These are phyloP conservation scores for Rhegmatorhina hoffmannsi DNA, from an alignment of 2,113 vertebrate species.

Conservation along the genomic window DNA sequence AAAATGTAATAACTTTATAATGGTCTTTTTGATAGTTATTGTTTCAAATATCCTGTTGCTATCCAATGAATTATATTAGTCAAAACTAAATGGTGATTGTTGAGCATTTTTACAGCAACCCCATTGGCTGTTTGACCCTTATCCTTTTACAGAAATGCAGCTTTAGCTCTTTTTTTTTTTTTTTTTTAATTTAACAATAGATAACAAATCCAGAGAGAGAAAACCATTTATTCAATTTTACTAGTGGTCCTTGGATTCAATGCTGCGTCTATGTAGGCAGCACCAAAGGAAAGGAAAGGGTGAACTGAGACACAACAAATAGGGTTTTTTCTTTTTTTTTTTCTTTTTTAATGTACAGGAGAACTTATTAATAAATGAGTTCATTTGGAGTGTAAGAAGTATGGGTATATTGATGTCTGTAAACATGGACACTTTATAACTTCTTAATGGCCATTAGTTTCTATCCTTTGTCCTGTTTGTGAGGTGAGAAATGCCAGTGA, in stretches of 20 bases:
- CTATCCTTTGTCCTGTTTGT: not conserved
- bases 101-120: not conserved
- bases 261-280: not conserved
- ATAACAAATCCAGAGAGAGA: not conserved
- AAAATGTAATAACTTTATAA: not conserved
- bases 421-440: not conserved
- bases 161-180: not conserved
- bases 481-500: not conserved
- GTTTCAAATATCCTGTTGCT: not conserved
- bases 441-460: not conserved
- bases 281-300: not conserved
- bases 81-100: not conserved
- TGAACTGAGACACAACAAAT: not conserved
- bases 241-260: not conserved
- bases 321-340: no score
- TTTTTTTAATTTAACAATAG: not conserved
- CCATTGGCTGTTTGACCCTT: not conserved
- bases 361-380: not conserved
- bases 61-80: not conserved
- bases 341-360: not conserved
- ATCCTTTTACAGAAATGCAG: not conserved
- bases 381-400: not conserved
- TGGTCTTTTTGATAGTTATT: not conserved
- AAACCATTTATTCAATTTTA: not conserved
- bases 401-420: not conserved